A percentile compares a stretch with the other conserved stretches of the same genome.
phyloP scores from a whole-genome alignment of 92 coral and sea anemone genomes.

The Micromussa lordhowensis region DNA sequence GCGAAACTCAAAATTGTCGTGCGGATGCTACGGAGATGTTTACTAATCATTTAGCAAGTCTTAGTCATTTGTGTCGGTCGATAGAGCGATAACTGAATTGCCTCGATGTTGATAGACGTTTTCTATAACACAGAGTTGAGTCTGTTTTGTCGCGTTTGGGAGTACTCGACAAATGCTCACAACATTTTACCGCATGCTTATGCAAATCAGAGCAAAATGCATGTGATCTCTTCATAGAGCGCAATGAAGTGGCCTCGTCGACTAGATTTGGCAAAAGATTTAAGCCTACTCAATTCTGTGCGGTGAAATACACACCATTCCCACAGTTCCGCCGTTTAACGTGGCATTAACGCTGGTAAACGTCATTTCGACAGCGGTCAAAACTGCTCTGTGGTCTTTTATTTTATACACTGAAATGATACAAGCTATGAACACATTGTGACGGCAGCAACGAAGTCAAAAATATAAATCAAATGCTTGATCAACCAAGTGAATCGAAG shows the following conservation, averaged over 20 bases:
- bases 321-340: neutral
- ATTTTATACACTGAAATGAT: too few species aligned
- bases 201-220: slow-evolving; percentile 16
- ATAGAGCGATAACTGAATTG: neutral
- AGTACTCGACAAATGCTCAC: neutral
- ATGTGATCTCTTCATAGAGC: neutral
- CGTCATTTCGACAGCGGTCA: neutral
- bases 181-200: neutral
- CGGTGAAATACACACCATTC: neutral
- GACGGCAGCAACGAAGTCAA: neutral
- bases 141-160: neutral
- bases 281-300: neutral
- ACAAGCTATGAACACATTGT: neutral
- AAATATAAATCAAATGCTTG: slow-evolving; percentile 1
- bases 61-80: neutral
- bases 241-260: neutral
- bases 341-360: too few species aligned
- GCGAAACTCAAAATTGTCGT: neutral
- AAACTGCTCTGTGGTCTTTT: neutral
- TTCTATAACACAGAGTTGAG: neutral
- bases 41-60: neutral
- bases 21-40: neutral
- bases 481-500: slow-evolving; percentile 4
- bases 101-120: slow-evolving; percentile 17
- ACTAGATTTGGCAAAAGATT: neutral